These are phyloP conservation scores for Chelmon rostratus DNA, from an alignment of 2,797 vertebrate species.

Conservation along the genomic window DNA sequence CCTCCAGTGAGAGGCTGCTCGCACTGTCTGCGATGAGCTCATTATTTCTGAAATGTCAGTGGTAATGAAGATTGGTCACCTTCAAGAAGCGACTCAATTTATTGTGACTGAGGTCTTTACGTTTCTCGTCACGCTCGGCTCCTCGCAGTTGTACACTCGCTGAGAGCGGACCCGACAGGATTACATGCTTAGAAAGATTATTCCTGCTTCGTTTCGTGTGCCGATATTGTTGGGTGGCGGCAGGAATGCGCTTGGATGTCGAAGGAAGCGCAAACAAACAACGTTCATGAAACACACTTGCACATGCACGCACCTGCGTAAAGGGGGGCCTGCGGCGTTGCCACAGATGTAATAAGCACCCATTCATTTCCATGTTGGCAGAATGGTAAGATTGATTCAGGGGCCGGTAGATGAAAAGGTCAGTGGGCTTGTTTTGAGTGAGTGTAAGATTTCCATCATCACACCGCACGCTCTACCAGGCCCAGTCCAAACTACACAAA, in stretches of 20 bases:
- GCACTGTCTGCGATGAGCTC: conserved; percentile 54
- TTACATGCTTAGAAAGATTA: conserved; percentile 49
- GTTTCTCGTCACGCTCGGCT: conserved; percentile 40
- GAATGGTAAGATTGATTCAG: conserved; percentile 75
- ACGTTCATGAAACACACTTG: conserved; percentile 35
- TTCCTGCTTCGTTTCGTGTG: conserved; percentile 44
- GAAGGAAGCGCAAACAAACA: conserved; percentile 46
- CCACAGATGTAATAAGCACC: conserved; percentile 69
- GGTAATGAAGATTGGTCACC: conserved; percentile 71
- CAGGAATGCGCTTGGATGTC: conserved; percentile 33
- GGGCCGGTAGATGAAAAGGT: conserved; percentile 76
- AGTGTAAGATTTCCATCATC: conserved; percentile 83
- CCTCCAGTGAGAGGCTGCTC: conserved; percentile 6
- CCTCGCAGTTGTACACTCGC: conserved; percentile 6
- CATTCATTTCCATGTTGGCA: conserved; percentile 74
- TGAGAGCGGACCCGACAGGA: conserved; percentile 22
- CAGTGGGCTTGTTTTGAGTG: conserved; percentile 78
- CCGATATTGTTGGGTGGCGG: conserved; percentile 38
- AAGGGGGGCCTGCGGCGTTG: conserved; percentile 33
- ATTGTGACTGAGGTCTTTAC: conserved; percentile 59
- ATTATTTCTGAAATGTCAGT: conserved; percentile 69
- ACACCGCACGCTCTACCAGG: conserved; percentile 59
- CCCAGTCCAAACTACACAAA: conserved; percentile 78
- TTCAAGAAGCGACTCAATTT: conserved; percentile 60
- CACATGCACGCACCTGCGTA: conserved; percentile 41